These are phyloP conservation scores for Drosophila willistoni DNA, from an alignment of 1,140 invertebrate species.

Conservation along the genomic window DNA sequence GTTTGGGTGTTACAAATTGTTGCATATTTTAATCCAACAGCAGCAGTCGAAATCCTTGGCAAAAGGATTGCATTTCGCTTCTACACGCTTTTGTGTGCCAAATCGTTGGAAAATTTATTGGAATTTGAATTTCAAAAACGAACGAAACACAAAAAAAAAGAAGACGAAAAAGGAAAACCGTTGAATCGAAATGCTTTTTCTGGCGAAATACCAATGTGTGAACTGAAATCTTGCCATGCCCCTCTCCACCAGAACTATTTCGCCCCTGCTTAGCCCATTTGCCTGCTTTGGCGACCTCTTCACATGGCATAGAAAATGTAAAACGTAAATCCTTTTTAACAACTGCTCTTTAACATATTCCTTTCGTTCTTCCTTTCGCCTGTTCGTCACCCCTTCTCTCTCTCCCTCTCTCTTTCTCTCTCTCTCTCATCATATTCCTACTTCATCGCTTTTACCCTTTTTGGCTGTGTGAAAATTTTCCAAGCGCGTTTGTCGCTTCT, in stretches of 20 bases:
- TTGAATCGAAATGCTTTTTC: slow-evolving; percentile 62
- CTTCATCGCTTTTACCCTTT: not conserved
- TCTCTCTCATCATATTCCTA: not conserved
- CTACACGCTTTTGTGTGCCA: slow-evolving; percentile 68
- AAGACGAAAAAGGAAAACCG: slow-evolving; percentile 46
- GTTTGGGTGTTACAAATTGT: slow-evolving; percentile 70
- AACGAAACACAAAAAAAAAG: slow-evolving; percentile 10
- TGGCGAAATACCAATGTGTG: slow-evolving; percentile 76
- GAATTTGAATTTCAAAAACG: slow-evolving; percentile 80
- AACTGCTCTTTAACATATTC: slow-evolving; percentile 80
- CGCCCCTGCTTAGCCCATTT: not conserved
- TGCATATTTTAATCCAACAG: slow-evolving; percentile 63
- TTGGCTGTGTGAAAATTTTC: slow-evolving; percentile 68
- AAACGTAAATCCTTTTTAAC: slow-evolving; percentile 81
- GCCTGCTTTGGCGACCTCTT: slow-evolving; percentile 5
- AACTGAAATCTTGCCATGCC: slow-evolving; percentile 20
- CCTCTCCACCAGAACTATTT: not conserved
- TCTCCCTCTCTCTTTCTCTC: no score
- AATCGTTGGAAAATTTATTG: slow-evolving; percentile 81
- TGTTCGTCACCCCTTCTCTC: not conserved
- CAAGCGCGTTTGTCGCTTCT: slow-evolving; percentile 70
- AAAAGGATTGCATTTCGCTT: slow-evolving; percentile 16
- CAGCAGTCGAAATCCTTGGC: not conserved
- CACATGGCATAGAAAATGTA: slow-evolving; percentile 57
- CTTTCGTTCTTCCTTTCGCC: slow-evolving; percentile 13